A percentile compares a stretch with the other conserved stretches of the same genome.
These are phyloP conservation scores for Timema cristinae DNA, from an alignment of 2,888 invertebrate genomes.

Conservation along the genomic window DNA sequence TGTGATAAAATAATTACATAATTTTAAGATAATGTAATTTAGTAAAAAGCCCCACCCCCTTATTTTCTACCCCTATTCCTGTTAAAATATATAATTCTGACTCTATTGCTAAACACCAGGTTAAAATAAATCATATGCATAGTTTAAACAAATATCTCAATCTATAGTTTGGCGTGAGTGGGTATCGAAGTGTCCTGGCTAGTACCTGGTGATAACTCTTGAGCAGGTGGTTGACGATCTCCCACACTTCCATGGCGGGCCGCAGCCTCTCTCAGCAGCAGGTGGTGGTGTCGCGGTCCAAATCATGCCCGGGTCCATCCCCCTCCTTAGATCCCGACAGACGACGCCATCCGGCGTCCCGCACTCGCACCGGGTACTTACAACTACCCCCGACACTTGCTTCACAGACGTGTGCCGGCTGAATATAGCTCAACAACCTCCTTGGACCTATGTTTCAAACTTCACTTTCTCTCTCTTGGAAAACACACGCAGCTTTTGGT, in stretches of 20 bases:
- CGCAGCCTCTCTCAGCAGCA: constrained; percentile 38
- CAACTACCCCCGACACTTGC: too few species aligned
- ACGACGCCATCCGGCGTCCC: too few species aligned
- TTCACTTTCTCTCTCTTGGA: too few species aligned
- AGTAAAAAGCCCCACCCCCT: too few species aligned
- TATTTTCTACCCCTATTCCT: too few species aligned
- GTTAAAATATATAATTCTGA: background rate
- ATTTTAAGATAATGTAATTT: too few species aligned
- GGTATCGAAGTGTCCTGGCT: background rate
- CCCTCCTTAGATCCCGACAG: too few species aligned
- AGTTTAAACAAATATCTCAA: background rate
- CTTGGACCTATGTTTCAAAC: too few species aligned
- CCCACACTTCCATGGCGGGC: constrained; percentile 55
- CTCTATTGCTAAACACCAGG: background rate
- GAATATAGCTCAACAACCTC: too few species aligned
- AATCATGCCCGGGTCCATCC: background rate
- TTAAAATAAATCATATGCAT: background rate
- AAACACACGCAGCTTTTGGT: too few species aligned
- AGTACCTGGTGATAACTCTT: constrained; percentile 55
- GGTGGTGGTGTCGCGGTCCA: constrained; percentile 8
- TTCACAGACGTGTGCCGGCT: too few species aligned
- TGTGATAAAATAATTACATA: too few species aligned
- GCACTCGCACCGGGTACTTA: background rate
- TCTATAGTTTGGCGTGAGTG: background rate
- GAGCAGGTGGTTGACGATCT: constrained; percentile 62